Conservation (phyloP, 2,113 vertebrate species). For the Platysteira castanea region DNA sequence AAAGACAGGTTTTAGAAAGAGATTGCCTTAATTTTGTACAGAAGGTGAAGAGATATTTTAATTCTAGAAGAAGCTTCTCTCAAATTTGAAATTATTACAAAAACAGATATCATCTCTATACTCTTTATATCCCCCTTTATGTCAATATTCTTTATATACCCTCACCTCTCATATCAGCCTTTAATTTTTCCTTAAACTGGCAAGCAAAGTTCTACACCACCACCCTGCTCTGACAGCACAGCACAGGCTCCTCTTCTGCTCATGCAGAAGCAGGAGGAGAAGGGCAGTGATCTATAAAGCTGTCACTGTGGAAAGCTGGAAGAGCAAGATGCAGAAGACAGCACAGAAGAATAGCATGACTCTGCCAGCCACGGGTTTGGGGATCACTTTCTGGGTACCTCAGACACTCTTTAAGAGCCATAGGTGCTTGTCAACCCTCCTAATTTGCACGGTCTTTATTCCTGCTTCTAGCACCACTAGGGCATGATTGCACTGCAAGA, state of each 20-base stretch:
- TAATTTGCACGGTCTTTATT: fast-evolving
- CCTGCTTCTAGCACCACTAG: not conserved
- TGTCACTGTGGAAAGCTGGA: not conserved
- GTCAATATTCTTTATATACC: not conserved
- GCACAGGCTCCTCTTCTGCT: not conserved
- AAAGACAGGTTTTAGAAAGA: not conserved
- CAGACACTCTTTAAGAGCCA: not conserved
- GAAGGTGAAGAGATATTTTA: not conserved
- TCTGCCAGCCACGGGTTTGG: not conserved
- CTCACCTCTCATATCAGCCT: not conserved
- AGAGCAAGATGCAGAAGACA: not conserved
- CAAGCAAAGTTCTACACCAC: not conserved
- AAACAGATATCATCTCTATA: not conserved
- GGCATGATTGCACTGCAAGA: fast-evolving
- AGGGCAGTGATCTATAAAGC: not conserved
- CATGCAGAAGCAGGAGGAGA: not conserved
- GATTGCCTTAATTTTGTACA: not conserved
- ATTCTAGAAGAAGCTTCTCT: not conserved
- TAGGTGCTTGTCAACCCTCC: not conserved
- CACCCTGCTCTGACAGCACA: fast-evolving
- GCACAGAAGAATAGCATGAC: not conserved
- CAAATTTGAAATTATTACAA: not conserved
- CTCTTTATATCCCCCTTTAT: not conserved
- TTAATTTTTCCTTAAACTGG: not conserved
- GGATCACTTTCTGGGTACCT: not conserved